phyloP scores from a whole-genome alignment of 2,113 vertebrate genomes.

The Callithrix jacchus region DNA sequence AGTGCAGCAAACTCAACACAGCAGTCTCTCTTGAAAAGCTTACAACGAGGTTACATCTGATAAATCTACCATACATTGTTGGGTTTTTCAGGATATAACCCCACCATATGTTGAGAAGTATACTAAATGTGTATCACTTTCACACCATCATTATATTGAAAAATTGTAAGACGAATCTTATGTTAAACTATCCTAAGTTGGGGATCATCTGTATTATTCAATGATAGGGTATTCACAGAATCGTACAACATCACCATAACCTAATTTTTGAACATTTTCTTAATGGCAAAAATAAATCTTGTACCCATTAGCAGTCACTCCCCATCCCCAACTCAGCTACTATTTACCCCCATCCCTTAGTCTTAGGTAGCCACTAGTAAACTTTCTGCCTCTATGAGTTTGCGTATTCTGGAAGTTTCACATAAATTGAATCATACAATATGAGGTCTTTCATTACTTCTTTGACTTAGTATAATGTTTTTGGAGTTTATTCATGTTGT shows the following conservation, averaged over 20 bases:
- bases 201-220: neutral
- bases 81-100: neutral
- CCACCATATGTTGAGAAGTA: neutral
- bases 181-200: neutral
- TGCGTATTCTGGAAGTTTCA: neutral
- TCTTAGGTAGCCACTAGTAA: neutral
- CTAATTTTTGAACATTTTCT: neutral
- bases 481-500: neutral
- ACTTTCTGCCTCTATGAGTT: neutral
- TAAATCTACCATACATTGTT: no score
- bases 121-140: neutral
- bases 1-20: neutral
- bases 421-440: neutral
- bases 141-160: neutral
- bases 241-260: neutral
- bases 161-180: neutral
- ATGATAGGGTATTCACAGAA: neutral
- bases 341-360: neutral
- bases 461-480: neutral
- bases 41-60: no score
- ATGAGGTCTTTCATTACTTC: neutral
- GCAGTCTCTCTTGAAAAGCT: neutral
- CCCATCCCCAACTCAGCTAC: neutral
- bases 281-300: neutral
- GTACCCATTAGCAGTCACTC: neutral